Base-by-base conservation (phyloP, 2,888 invertebrate genomes). In the Scaptomyza polygonia region DNA sequence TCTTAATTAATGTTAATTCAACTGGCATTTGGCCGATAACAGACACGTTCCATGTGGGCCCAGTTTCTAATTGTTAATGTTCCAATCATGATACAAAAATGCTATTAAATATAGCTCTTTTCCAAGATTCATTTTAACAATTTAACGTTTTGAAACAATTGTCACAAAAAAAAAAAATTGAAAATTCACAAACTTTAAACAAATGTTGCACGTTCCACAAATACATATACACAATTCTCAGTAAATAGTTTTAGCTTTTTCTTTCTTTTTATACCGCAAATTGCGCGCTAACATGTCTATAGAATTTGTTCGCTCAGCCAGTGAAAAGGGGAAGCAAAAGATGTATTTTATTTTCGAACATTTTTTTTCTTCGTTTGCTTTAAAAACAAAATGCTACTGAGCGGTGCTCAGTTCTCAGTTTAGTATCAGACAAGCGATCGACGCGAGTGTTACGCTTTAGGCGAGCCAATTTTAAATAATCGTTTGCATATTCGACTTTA, bases 391-490 rank as follows among this genome's bases (percentile, higher is more conserved):
- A 72, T 66, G 68, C 34, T 49, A 64, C 76, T 48, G 72, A 84
- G 68, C 70, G 58, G 14, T 55, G 54, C 51, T 65, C 68, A 51
- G 55, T 25, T 48, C 71, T 78, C 87, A 83, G 87, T 83, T 48
- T 85, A 83, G 82, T 83, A 81, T 69, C 85, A 76, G 77, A 76
- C 58, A 65, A 67, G 56, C 79, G 64, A 84, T 82, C 82, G 85
- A 54, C 77, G 87, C 71, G 82, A 86, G 63, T 85, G 79, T 70
- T 73, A 67, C 85, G 78, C 67, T 65, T 61, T 51, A 67, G 67
- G 7, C 72, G 69, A 66, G 54, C 65, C 65, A 68, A 52, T 68
- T 51, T 25, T 36, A 47, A 73, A 67, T 36, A 36, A 51, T 55
- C 39, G 42, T 34, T 32, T 56, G 61, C 56, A 68, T 55, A 58